Base-by-base conservation (phyloP, 2,888 invertebrate species). In the Caenorhabditis japonica region DNA sequence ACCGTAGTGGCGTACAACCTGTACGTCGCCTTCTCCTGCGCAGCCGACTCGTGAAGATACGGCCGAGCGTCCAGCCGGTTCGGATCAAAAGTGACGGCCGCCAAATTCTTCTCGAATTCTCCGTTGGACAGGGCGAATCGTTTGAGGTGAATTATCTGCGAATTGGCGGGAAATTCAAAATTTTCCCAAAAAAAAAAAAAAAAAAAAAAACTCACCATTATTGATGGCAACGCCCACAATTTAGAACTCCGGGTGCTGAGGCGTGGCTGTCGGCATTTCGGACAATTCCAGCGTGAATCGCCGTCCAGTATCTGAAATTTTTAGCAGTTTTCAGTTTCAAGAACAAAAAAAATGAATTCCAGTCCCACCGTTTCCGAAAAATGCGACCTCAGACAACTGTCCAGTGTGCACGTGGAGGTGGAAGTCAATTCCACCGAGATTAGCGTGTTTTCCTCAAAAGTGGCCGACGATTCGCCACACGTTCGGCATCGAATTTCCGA, bases 1-100 rank as follows among this genome's bases (percentile, higher is more conserved):
- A 85, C 85, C 72, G 85, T 85, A 2, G 85, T 73, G 5, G 84
- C 84, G 53, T 85, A 85, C 25, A 86, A 75, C 52, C 52, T 52
- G 51, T 84, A 85, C 7, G 17, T 19, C 0, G 70, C 21, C 15
- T 75, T 71, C 3, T 69, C 59, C 12, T 43, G 21, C 3, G 52
- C 43, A 8, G 69, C 56, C 8, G 75, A 52, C 17, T 60, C 41
- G 47, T 85, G 85, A 4, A 86, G 46, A 53, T 75, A 83, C 4
- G 66, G 64, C 2, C 55, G 19, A 52, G 82, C 47, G 43, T 80
- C 76, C 33, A 85, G 64, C 8, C 55, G 44, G 12, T 76, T 47
- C 7, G 75, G 56, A n/a, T 81, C 78, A 56, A 85, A 85, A 12
- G 72, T 52, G 4, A 85, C 83, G 17, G 73, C 62, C n/a, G 78